Conservation (phyloP, 2,113 vertebrate species). For the Equus quagga region DNA sequence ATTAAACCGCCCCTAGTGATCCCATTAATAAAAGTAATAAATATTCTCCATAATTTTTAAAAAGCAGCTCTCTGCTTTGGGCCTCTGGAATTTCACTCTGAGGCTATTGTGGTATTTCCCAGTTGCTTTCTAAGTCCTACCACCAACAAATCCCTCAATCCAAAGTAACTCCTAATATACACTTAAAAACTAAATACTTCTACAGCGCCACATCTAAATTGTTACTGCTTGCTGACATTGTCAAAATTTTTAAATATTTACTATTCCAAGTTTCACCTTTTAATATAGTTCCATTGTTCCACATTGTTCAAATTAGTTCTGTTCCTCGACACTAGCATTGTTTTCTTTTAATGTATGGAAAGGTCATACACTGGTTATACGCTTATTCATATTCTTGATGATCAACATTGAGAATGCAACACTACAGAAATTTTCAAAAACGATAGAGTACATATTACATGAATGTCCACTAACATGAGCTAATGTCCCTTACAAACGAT, state of each 20-base stretch:
- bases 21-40: conserved; percentile 55
- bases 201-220: neutral
- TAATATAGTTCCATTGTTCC: conserved; percentile 15
- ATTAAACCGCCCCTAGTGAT: neutral
- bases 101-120: neutral
- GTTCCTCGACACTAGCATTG: neutral
- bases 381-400: conserved; percentile 37
- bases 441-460: neutral
- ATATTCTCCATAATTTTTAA: neutral
- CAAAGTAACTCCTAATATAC: neutral
- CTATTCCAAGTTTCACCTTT: conserved; percentile 7
- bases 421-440: conserved; percentile 18
- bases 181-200: conserved; percentile 7
- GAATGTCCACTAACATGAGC: neutral
- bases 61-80: conserved; percentile 13
- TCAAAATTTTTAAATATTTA: conserved; percentile 30
- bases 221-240: neutral
- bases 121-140: conserved; percentile 36
- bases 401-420: neutral
- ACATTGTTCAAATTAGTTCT: neutral
- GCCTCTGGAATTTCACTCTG: conserved; percentile 25
- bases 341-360: neutral
- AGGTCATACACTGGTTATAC: neutral
- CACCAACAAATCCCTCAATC: neutral
- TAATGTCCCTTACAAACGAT: neutral